Percentiles rank a stretch among this genome's conserved stretches.
Evolutionary conservation across 2,797 vertebrate genomes (phyloP).

Genomic region (Rhynchotus rufescens): DNA sequence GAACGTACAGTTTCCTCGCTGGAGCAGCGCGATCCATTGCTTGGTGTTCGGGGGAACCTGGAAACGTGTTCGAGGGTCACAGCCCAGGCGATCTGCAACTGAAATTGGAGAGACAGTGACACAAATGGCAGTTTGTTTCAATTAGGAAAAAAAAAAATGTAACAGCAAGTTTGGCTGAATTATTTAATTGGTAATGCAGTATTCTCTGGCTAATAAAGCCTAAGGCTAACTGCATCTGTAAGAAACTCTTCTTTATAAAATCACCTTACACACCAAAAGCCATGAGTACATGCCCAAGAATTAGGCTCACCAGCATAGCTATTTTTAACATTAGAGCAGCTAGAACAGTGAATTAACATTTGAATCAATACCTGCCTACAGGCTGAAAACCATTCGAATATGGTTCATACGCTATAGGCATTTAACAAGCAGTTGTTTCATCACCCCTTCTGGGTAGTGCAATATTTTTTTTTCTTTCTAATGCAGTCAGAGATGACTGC

Average conservation of each 20-base stretch:
- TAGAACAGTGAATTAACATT: conserved; percentile 54
- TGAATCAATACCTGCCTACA: conserved; percentile 60
- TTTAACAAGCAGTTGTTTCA: conserved; percentile 48
- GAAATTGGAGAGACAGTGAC: conserved; percentile 7
- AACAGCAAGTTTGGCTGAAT: neutral
- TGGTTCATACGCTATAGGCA: neutral
- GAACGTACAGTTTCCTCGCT: conserved; percentile 96
- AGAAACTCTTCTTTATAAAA: neutral
- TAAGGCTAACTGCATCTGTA: neutral
- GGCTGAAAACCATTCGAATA: conserved; percentile 17
- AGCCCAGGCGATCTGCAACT: conserved; percentile 95
- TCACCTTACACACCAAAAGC: neutral
- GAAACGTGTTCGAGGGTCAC: conserved; percentile 92
- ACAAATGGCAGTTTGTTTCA: neutral
- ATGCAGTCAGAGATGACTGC: conserved; percentile 15
- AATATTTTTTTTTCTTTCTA: neutral
- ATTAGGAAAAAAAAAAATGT: neutral
- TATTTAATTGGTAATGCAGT: neutral
- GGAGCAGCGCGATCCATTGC: conserved; percentile 95
- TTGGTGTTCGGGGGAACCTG: conserved; percentile 88
- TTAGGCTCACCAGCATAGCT: conserved; percentile 12
- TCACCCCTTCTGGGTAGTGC: neutral
- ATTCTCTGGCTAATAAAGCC: neutral
- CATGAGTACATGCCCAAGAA: neutral
- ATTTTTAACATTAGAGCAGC: conserved; percentile 52